Base-by-base conservation (phyloP, 2,888 invertebrate genomes). In the Mystacides longicornis region DNA sequence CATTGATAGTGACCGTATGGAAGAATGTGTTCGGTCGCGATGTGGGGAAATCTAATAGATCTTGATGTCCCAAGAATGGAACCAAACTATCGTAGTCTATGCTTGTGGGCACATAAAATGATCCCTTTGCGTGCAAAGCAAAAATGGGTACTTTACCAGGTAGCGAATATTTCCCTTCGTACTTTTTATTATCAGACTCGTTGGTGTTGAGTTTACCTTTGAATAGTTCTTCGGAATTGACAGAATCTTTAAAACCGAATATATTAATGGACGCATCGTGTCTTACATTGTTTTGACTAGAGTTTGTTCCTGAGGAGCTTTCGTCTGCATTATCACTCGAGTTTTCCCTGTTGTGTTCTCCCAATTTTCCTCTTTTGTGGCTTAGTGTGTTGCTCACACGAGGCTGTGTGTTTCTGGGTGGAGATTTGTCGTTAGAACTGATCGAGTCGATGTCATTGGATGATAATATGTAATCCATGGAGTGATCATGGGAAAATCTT, bases 1-100 rank as follows among this genome's bases (percentile, higher is more conserved):
- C 93, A 68, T 89, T 89, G 58, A 93, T 93, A 56, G 90, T 91
- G 63, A 93, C 89, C 2, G 93, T 91, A 72, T 93, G 93, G 27
- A 93, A 71, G 2, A 86, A 80, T 19, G 81, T 79, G 31, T 80
- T 74, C 1, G 81, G 77, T 20, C 78, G 77, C 62, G 75, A 73
- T 21, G 76, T 73, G 21, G 74, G 72, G 60, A 77, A 74, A 64
- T 81, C 81, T 55, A 82, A 68, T 60, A 79, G 70, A 70, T 82
- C 79, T 64, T 74, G 74, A 3, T 81, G 75, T 49, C 83, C 82
- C 21, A 89, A 72, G 66, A 84, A 85, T 1, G 89, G 86, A 66
- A 85, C 71, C 51, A 93, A 69, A 37, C 86, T 77, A 50, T 85
- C 79, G 65, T 86, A 84, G 64, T 91, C 91, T 52, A 93, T 78